These are phyloP conservation scores for Parapristionchus giblindavisi DNA, from an alignment of 2,888 invertebrate genomes.

Conservation along the genomic window DNA sequence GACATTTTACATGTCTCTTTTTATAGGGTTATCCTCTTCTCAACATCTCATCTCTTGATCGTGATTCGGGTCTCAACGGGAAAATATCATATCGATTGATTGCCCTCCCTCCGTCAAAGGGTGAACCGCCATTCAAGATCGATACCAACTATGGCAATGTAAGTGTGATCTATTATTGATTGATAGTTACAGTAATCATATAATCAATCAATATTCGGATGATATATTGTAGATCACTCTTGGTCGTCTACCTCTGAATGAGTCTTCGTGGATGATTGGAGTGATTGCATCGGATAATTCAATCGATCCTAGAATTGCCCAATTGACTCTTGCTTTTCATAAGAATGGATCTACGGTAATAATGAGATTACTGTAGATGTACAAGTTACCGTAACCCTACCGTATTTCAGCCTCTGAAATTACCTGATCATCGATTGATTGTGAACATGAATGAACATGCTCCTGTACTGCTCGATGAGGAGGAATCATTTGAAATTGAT, in stretches of 20 bases:
- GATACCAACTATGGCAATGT: constrained; percentile 58
- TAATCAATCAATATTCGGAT: background rate
- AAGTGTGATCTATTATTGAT: background rate
- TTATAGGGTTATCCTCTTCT: constrained; percentile 21
- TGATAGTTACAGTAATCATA: constrained; percentile 2
- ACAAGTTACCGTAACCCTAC: background rate
- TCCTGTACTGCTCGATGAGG: constrained; percentile 18
- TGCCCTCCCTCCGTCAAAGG: constrained; percentile 76
- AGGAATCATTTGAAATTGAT: constrained; percentile 44
- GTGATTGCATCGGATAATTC: constrained; percentile 96
- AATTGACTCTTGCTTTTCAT: constrained; percentile 83
- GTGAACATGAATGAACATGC: constrained; percentile 12
- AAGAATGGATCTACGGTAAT: constrained; percentile 72
- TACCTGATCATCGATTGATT: constrained; percentile 11
- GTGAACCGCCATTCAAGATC: constrained; percentile 78
- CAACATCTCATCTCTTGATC: constrained; percentile 83
- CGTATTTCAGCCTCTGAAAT: constrained; percentile 9
- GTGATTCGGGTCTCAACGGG: constrained; percentile 91
- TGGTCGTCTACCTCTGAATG: constrained; percentile 84
- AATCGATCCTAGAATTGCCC: constrained; percentile 86
- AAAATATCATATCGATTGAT: constrained; percentile 80
- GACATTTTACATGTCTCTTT: background rate
- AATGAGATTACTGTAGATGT: too few species aligned
- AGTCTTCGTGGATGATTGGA: constrained; percentile 86
- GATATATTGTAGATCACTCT: constrained; percentile 40